Conservation (phyloP, 2,888 invertebrate species). For the Muschampia plurimacula region DNA sequence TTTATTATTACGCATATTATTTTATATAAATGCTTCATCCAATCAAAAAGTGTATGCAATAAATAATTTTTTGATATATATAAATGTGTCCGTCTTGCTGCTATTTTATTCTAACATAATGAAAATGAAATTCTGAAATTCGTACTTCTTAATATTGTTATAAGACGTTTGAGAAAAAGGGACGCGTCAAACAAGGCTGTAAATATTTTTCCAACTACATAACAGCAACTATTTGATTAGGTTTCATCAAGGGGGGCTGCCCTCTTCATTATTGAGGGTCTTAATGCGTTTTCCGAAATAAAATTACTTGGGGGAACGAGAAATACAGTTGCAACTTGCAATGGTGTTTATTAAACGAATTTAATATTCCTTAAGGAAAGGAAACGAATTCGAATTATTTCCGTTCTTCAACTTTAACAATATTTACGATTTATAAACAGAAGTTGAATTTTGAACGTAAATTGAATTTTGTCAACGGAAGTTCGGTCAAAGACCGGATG, state of each 20-base stretch:
- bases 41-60: too few species aligned
- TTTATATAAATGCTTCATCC: too few species aligned
- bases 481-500: neutral
- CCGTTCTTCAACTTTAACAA: constrained; percentile 21
- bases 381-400: constrained; percentile 24
- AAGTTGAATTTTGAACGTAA: constrained; percentile 19
- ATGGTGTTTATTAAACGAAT: constrained; percentile 54
- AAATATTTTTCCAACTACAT: constrained; percentile 68
- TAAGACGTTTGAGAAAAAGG: neutral
- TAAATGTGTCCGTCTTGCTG: too few species aligned
- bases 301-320: constrained; percentile 65
- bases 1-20: too few species aligned
- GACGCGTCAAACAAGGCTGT: neutral
- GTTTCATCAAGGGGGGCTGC: constrained; percentile 53
- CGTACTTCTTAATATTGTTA: neutral
- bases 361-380: constrained; percentile 49
- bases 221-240: constrained; percentile 81
- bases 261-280: constrained; percentile 56
- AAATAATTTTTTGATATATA: too few species aligned
- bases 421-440: constrained; percentile 17
- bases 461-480: constrained; percentile 8
- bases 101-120: too few species aligned
- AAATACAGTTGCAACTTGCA: constrained; percentile 51
- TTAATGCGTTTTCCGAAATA: constrained; percentile 72
- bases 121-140: neutral